A percentile compares a stretch with the other conserved stretches of the same genome.
phyloP scores from a whole-genome alignment of 2,113 vertebrate genomes.

The Rhagologus leucostigma region DNA sequence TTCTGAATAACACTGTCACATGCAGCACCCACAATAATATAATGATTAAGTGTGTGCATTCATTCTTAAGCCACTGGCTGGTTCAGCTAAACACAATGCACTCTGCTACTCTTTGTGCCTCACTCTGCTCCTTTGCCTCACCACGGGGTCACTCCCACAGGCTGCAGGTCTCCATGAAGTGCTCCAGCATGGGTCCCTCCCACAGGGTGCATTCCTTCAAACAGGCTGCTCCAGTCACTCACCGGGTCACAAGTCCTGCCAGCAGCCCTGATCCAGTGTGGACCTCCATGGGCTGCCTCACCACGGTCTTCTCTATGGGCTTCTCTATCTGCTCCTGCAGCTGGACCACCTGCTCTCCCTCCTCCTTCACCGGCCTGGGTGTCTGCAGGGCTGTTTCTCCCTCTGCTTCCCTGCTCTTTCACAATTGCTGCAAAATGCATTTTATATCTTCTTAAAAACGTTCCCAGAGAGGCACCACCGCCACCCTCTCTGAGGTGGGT shows the following conservation, averaged over 20 bases:
- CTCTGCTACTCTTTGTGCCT: neutral
- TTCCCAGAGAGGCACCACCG: neutral
- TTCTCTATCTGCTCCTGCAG: neutral
- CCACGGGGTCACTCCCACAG: rapidly evolving
- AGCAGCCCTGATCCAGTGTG: neutral
- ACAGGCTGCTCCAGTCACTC: neutral
- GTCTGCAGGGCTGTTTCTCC: neutral
- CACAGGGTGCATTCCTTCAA: neutral
- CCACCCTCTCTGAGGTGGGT: rapidly evolving
- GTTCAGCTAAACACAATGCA: neutral
- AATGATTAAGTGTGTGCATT: neutral
- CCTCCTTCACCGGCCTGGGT: rapidly evolving
- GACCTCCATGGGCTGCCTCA: neutral
- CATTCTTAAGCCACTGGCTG: rapidly evolving
- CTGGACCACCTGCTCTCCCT: no score
- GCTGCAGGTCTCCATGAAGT: neutral
- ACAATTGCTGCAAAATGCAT: rapidly evolving
- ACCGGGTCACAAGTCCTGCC: rapidly evolving
- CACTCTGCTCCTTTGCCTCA: neutral
- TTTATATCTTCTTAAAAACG: rapidly evolving
- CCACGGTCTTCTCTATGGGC: rapidly evolving
- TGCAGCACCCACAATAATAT: no score
- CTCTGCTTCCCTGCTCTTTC: no score
- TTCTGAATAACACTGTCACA: neutral
- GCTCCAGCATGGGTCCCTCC: neutral